Base-by-base conservation (phyloP, 2,888 invertebrate species). In the Sarcophaga carnaria region DNA sequence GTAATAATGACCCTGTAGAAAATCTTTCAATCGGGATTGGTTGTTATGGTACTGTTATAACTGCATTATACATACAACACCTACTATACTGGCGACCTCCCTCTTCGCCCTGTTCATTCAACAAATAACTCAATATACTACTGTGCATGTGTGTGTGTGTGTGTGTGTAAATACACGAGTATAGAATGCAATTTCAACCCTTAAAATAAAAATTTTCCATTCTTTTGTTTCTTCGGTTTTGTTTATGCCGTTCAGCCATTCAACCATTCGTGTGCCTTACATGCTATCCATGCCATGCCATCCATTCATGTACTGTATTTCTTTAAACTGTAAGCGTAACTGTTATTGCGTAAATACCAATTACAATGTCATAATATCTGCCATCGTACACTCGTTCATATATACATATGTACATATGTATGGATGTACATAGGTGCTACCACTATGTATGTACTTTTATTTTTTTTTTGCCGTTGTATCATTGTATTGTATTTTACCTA, bases 141-240 rank as follows among this genome's bases (percentile, higher is more conserved):
- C 37, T 37, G 37, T 37, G 8, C 37, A 37, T 10, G 10, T 37
- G 45, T 54, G n/a, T 37, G 22, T 22, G 14, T 64, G 37, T 2
- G 3, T 37, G 37, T 37, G 45, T 54, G n/a, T 37, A 20, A 59
- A n/a, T 59, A 37, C 10, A 37, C 64, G 37, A 64, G 47, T 75
- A 37, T 80, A 76, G 71, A 88, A 82, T 88, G 88, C 88, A 88
- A 62, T 87, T 83, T 85, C 87, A 89, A 79, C 89, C 89, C 89
- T 79, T 87, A 87, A 86, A 63, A 54, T 59, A 25, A 54, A 54
- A 54, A 54, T 63, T 17, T 66, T 74, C 60, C 20, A 14, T 54
- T 54, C 20, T 62, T 60, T 20, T 47, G 60, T 74, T 54, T 37
- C 67, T 72, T 49, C 67, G 10, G 25, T 37, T 78, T 78, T 60